Evolutionary conservation across 2,888 invertebrate genomes (phyloP), one percentile per base, ranked within the genome.

Genomic region (Thymelicus lineola): DNA sequence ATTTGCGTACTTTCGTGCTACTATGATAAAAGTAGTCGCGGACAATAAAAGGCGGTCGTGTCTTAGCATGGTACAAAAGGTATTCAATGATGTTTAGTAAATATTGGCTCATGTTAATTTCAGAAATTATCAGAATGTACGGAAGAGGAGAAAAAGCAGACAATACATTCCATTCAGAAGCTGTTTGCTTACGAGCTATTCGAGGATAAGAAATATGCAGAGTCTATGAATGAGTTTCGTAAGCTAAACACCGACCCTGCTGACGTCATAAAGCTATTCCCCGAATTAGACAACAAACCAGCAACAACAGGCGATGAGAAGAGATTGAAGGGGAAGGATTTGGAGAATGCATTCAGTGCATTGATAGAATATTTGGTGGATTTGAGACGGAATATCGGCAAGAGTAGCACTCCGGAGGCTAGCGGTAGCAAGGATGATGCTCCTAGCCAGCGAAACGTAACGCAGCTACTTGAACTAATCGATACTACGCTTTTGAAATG

Each of bases 401-500:
- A 86, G 36, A 88, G 85, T 74, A 76, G 77, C 46, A 75, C 70
- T 4, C 74, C 86, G 0, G 88, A 91, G 72, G 73, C 74, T 1
- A 75, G 78, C 35, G 72, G 76, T 0, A 81, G 80, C 71, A 84
- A 74, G 15, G 78, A 78, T 75, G 77, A 77, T 6, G 36, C 72
- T 0, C 76, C 77, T 3, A 80, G 80, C 59, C 88, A 86, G 71
- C 86, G 89, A 69, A 91, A 87, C 70, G 80, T 88, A 0, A 77
- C 85, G 17, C 90, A 93, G 71, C 90, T 90, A 72, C 71, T 99
- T 71, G 98, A 98, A 87, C 97, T 99, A 68, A 98, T 99, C 72
- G 99, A 99, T 85, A 99, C 99, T 0, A 99, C 99, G 0, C 92
- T 99, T 64, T 94, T 99, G 10, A 99, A 99, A 88, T 99, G 99